Base-by-base conservation (phyloP, 2,888 invertebrate species). In the Lycocerus yunnanus region DNA sequence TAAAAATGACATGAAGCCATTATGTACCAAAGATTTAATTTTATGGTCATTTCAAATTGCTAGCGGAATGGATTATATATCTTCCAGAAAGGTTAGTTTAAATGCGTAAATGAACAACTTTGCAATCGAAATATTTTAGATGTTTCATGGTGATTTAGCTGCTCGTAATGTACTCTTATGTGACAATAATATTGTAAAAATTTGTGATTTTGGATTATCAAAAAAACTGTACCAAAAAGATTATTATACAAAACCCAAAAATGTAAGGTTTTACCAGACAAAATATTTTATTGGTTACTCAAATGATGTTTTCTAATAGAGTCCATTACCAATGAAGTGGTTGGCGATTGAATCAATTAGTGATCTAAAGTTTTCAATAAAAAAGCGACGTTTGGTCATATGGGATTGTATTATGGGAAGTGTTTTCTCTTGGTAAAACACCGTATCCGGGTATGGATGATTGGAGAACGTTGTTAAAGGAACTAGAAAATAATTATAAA, bases 301-400 rank as follows among this genome's bases (percentile, higher is more conserved):
- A 43, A n/a, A n/a, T 6, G 0, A n/a, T 2, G 43, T 43, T 43
- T 59, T 15, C 14, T 4, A 3, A 5, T 66, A 93, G 92, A 93
- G 93, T 63, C 93, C 93, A 0, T 88, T 98, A 9, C 98, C 98
- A 15, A 92, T 98, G 13, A 98, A 97, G 86, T 98, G 98, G 98
- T 91, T 98, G 90, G 97, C 98, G 0, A 90, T 97, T 73, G 98
- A 98, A 87, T 97, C 97, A 1, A 93, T 98, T 79, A 92, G 94
- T 70, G 97, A 97, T 88, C 90, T 94, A n/a, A n/a, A 72, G 91
- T 97, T 58, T 98, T 97, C 85, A n/a, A n/a, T 97, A 97, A 1
- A 96, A 97, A 83, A 97, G 97, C 0, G 98, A 98, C 85, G 94
- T 97, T 75, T 98, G 97, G 97, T 94, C 97, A 0, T 97, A 92